Evolutionary conservation across 2,797 vertebrate species (phyloP).

Genomic region (Mormyrops attenuatus): DNA sequence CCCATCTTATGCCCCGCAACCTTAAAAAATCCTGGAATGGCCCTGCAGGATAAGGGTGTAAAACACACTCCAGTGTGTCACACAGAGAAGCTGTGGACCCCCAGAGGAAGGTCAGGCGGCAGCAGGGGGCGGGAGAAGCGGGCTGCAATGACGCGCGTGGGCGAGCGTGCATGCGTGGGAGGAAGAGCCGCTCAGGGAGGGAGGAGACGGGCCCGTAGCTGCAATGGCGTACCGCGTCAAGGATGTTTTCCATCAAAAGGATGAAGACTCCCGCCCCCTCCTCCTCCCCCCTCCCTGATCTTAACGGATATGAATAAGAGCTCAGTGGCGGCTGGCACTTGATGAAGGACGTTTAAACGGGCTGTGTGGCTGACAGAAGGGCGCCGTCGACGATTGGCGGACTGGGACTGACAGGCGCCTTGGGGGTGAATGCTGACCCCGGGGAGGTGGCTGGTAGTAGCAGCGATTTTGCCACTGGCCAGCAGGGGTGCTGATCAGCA

Average conservation of each 20-base stretch:
- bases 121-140: not conserved
- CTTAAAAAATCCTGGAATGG: not conserved
- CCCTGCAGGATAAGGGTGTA: not conserved
- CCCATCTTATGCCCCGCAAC: not conserved
- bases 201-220: not conserved
- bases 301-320: not conserved
- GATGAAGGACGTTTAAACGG: not conserved
- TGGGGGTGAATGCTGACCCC: conserved; percentile 5
- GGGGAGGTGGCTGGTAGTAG: conserved; percentile 29
- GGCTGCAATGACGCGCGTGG: not conserved
- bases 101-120: not conserved
- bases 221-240: conserved; percentile 40
- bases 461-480: conserved; percentile 25
- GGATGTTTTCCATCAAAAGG: conserved; percentile 50
- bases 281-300: not conserved
- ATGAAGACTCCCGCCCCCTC: not conserved
- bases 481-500: not conserved
- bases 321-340: not conserved
- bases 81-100: not conserved
- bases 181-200: conserved; percentile 36
- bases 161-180: not conserved
- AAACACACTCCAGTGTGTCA: not conserved
- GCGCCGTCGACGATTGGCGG: not conserved
- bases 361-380: not conserved
- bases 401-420: not conserved